A percentile compares a stretch with the other conserved stretches of the same genome.
phyloP scores from a whole-genome alignment of 2,113 vertebrate species.

The Ia io region DNA sequence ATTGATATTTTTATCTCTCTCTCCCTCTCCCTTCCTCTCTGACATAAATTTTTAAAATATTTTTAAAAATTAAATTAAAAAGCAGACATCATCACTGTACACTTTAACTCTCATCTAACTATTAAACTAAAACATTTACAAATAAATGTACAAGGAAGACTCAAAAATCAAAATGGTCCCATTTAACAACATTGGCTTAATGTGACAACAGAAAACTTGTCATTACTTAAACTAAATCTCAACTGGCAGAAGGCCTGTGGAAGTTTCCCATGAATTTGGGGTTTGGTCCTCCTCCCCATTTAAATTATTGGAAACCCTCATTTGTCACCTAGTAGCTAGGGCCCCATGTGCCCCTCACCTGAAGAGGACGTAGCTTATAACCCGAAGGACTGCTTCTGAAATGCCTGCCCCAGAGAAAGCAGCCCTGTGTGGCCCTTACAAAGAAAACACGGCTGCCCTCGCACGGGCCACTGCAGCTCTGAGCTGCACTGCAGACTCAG shows the following conservation, averaged over 20 bases:
- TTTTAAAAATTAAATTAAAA: no score
- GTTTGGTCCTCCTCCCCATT: no score
- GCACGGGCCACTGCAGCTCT: accelerated
- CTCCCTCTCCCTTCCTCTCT: no score
- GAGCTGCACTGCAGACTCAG: background rate
- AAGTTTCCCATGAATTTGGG: background rate
- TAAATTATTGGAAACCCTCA: background rate
- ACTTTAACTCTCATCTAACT: background rate
- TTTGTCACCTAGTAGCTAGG: background rate
- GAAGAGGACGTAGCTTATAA: background rate
- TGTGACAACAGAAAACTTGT: background rate
- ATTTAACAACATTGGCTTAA: background rate
- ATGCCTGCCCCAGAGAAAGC: background rate
- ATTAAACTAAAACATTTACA: background rate
- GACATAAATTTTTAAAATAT: no score
- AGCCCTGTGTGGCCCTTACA: background rate
- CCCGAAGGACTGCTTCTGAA: background rate
- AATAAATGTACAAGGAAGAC: background rate
- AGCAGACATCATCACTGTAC: background rate
- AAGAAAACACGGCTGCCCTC: no score
- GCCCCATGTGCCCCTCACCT: background rate
- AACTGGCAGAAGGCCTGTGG: background rate
- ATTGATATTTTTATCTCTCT: no score
- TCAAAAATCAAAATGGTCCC: background rate
- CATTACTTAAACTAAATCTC: background rate